Evolutionary conservation across 2,888 invertebrate species (phyloP), one percentile per base, ranked within the genome.

Genomic region (Megaustenia siamemsis): DNA sequence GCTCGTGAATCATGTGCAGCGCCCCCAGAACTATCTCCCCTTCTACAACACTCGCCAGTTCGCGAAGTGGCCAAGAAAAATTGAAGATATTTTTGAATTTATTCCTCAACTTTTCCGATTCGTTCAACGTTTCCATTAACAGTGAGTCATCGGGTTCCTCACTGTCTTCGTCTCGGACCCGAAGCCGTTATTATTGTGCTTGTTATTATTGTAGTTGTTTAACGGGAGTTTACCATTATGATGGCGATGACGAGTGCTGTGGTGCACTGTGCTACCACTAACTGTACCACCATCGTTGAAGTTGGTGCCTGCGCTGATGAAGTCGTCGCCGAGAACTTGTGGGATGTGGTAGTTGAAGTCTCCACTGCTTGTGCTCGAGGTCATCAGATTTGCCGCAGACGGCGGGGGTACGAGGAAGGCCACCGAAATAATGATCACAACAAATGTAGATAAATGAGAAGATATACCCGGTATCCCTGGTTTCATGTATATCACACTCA

Each of bases 1-100:
- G 95, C 91, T 98, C 98, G 93, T 98, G 98, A 0, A 98, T 96
- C 97, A 98, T 98, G 97, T 98, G 98, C 75, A 98, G 94, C 0
- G 98, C 98, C 8, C 98, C 98, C 1, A 98, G 95, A 15, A 97
- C 96, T 71, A 98, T 95, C 92, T 98, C 97, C 0, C 98, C 98
- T 93, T 97, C 97, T 75, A 98, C 96, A 10, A 97, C 96, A 0
- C 97, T 97, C 90, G 97, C 97, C 91, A 91, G 83, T 38, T 92
- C 92, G 24, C 92, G 85, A 71, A 90, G 82, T 1, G 93, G 93
- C 93, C 93, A 93, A 0, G 92, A 90, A 82, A 90, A 91, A 85
- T 92, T 92, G 0, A 90, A 92, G 79, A 87, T 86, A 28, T 86
- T 85, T 21, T 90, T 91, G 1, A 88, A 53, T 86, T 84, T 24